Evolutionary conservation across 2,888 invertebrate genomes (phyloP), one percentile per base, ranked within the genome.

Genomic region (Drosophila pseudotakahashii): DNA sequence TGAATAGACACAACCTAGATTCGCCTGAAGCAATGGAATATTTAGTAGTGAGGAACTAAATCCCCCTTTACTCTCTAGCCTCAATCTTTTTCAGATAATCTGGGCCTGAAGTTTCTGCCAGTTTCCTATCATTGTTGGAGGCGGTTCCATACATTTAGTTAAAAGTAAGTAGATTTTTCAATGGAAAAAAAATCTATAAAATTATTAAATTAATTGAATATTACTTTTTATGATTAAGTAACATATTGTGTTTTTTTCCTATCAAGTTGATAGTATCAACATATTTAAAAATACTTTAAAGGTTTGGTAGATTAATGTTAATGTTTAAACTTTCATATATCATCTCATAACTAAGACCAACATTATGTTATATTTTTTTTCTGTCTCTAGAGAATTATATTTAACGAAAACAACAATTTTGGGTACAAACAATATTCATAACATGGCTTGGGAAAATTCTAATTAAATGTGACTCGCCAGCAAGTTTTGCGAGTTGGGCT

Each of bases 391-490:
- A 34, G 34, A n/a, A 16, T 42, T n/a, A n/a, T 19, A 19, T 19
- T 7, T 16, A n/a, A 3, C 16, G 10, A 34, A 36, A n/a, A n/a
- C 13, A n/a, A 59, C 42, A 36, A 26, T 64, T 63, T 41, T 50
- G 42, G 41, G n/a, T 23, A 13, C 26, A 37, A 34, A 51, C 41
- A 61, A 47, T 72, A 62, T 69, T 64, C 66, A 71, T 51, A 73
- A 55, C 44, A 45, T 42, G 37, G 16, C 44, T 2, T 9, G 53
- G 59, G 68, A 19, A 80, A 83, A 80, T 69, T 81, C 83, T 81
- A 86, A 81, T 81, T 81, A 81, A 81, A 66, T 45, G 53, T 39
- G 67, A 39, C 68, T 67, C 64, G 63, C 34, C 45, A 39, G 37
- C 34, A 52, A 64, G 75, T 64, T 41, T 68, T 68, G 14, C 23